These are phyloP conservation scores for Heliconius hortense DNA, from an alignment of 2,888 invertebrate genomes.

Conservation along the genomic window DNA sequence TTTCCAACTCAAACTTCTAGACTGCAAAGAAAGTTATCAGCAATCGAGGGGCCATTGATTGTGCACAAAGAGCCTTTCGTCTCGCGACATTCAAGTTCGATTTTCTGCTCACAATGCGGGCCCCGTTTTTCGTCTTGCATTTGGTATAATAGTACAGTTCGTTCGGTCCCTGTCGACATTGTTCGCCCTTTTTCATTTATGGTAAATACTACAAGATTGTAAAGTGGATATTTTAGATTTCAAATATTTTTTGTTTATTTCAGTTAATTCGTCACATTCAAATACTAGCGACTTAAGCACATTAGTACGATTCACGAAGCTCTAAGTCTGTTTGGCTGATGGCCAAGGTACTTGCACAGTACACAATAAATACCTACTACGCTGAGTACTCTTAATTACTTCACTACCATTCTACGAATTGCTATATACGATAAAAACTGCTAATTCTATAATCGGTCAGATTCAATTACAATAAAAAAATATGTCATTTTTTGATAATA, in stretches of 20 bases:
- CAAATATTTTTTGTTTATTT: slow-evolving; percentile 25
- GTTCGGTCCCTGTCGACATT: slow-evolving; percentile 59
- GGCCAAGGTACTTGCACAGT: slow-evolving; percentile 72
- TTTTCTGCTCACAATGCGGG: slow-evolving; percentile 75
- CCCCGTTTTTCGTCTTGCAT: slow-evolving; percentile 74
- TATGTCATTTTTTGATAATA: neutral
- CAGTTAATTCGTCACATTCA: slow-evolving; percentile 51
- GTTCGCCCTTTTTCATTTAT: slow-evolving; percentile 53
- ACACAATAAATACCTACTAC: slow-evolving; percentile 74
- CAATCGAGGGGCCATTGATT: slow-evolving; percentile 78
- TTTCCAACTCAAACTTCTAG: slow-evolving; percentile 64
- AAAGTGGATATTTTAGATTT: slow-evolving; percentile 22
- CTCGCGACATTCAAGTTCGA: slow-evolving; percentile 74
- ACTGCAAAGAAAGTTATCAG: slow-evolving; percentile 75
- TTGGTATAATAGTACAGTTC: slow-evolving; percentile 68
- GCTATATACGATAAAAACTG: slow-evolving; percentile 48
- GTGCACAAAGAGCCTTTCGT: slow-evolving; percentile 74
- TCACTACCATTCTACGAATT: slow-evolving; percentile 62
- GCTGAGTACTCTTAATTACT: slow-evolving; percentile 74
- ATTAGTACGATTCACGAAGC: slow-evolving; percentile 70
- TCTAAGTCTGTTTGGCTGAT: slow-evolving; percentile 66
- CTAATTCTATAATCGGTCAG: slow-evolving; percentile 39
- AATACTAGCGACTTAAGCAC: slow-evolving; percentile 66
- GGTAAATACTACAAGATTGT: slow-evolving; percentile 43
- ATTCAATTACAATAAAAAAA: slow-evolving; percentile 30